Conservation (phyloP, 2,888 invertebrate species). For the Apodemia zela region DNA sequence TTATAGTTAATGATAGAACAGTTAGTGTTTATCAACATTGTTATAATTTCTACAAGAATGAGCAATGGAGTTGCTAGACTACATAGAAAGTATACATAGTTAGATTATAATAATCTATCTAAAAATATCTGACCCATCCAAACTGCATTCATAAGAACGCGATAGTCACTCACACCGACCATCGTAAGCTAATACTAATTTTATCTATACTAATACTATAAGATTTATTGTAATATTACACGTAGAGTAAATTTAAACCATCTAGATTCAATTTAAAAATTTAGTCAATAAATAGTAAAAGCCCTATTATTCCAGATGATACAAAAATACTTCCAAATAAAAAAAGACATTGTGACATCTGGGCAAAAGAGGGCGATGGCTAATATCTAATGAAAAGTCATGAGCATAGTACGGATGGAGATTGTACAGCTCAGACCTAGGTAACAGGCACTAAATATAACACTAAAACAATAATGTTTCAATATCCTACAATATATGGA, state of each 20-base stretch:
- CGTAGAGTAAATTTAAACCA: background rate
- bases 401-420: background rate
- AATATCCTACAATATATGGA: constrained; percentile 71
- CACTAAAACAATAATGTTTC: constrained; percentile 70
- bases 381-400: constrained; percentile 5
- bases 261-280: background rate
- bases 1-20: background rate
- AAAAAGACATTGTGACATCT: constrained; percentile 50
- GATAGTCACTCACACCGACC: constrained; percentile 48
- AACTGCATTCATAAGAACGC: constrained; percentile 50
- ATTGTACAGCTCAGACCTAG: constrained; percentile 48
- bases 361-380: constrained; percentile 14
- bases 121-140: constrained; percentile 75
- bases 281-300: background rate
- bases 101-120: constrained; percentile 50
- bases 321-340: constrained; percentile 34
- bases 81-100: constrained; percentile 55
- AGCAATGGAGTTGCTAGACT: constrained; percentile 73
- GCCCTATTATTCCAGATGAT: background rate
- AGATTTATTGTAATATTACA: background rate
- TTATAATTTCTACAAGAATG: constrained; percentile 38
- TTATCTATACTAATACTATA: constrained; percentile 2
- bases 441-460: constrained; percentile 72
- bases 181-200: constrained; percentile 58
- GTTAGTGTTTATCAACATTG: constrained; percentile 1